Base-by-base conservation (phyloP, 2,113 vertebrate genomes). In the Mystacornis crossleyi region DNA sequence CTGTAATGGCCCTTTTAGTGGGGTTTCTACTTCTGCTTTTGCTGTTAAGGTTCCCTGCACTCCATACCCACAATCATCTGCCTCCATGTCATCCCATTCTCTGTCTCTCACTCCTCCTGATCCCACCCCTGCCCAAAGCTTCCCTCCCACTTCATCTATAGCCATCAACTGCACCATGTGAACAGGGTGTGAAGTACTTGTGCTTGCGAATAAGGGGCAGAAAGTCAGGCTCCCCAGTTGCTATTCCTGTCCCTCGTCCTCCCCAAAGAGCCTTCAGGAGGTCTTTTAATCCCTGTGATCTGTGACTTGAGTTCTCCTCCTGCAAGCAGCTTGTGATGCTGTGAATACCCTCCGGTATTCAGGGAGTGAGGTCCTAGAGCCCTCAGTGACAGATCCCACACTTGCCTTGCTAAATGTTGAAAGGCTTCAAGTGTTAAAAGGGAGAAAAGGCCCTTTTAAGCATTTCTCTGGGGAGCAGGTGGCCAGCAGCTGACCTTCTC, bases 401-500 rank as follows among this genome's bases (percentile, higher is more conserved):
- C 23, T 53, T 6, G 1, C 40, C 40, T 38, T 47, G n/a, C 36
- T 57, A 40, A 69, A 73, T 14, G 18, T 33, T 55, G 36, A 83
- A 89, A 72, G 1, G 2, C 57, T 54, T 82, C 36, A 86, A 24
- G 62, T 72, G 88, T 75, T 73, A 85, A 85, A 75, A 86, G 29
- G 48, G 31, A 84, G 36, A 81, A 79, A 75, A 31, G 17, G 23
- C 45, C 50, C 70, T 88, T 92, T 57, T 10, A 93, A 86, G 58
- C 2, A 1, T 29, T 80, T 48, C 40, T 70, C 75, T 53, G 42
- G 81, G 36, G 74, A 93, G 19, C 31, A 93, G 62, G 33, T 69
- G 66, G 73, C 74, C 81, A 82, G 62, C 66, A 88, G 54, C 79
- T 92, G 79, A 94, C 77, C 74, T 83, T 81, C 75, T 77, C 40